Conservation (phyloP, 2,113 vertebrate species). For the Spermophilus dauricus region DNA sequence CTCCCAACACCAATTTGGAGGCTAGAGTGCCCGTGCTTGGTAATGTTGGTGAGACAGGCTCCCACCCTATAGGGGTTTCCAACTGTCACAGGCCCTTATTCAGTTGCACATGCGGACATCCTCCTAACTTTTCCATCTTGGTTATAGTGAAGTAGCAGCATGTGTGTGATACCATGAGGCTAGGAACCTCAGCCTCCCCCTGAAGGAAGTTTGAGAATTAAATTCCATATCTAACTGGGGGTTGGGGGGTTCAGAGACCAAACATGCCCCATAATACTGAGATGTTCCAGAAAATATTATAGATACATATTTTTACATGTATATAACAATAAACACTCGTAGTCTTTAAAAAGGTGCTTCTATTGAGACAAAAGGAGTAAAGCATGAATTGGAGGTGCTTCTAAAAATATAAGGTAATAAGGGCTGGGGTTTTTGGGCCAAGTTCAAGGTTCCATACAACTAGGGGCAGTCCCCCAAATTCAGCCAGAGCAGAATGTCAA, state of each 20-base stretch:
- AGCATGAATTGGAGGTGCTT: background rate
- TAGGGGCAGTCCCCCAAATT: background rate
- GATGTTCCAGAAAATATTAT: background rate
- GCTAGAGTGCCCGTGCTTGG: background rate
- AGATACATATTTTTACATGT: too few species aligned
- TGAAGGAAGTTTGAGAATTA: background rate
- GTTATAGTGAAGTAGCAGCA: too few species aligned
- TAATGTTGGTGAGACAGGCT: background rate
- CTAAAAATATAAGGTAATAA: background rate
- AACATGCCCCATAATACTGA: background rate
- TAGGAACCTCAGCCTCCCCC: background rate
- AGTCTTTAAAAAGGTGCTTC: background rate
- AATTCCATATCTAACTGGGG: background rate
- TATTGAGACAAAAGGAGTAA: background rate
- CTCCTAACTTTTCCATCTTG: rapidly evolving
- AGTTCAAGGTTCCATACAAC: background rate
- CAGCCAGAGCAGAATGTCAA: background rate
- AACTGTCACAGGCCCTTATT: background rate
- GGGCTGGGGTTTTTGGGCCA: background rate
- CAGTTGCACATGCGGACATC: background rate
- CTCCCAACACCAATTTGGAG: conserved; percentile 45
- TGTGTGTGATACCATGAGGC: rapidly evolving
- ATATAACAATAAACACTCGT: background rate
- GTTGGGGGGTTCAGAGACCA: background rate
- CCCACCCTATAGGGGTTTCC: background rate